These are phyloP conservation scores for Phengaris arion DNA, from an alignment of 2,888 invertebrate genomes.

Conservation along the genomic window DNA sequence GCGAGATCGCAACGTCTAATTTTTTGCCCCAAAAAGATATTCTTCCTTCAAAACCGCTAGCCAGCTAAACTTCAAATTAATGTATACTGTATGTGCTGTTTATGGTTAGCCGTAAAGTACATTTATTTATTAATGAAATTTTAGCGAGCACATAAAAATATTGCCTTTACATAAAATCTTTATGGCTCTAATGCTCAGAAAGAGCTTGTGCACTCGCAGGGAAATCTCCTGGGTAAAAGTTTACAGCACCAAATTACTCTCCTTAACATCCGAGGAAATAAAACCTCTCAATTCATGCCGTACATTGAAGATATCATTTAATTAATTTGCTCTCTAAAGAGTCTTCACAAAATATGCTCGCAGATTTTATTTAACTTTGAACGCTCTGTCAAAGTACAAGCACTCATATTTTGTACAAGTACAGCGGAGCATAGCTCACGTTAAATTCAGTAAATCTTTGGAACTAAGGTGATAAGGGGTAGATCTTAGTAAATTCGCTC, in stretches of 20 bases:
- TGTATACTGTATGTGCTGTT: neutral
- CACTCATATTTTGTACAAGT: neutral
- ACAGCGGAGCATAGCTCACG: no score
- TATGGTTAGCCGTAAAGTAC: conserved; percentile 26
- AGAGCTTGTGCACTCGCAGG: conserved; percentile 9
- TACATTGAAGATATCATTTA: conserved; percentile 10
- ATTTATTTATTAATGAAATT: conserved; percentile 30
- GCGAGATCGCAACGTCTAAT: neutral
- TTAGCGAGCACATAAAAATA: conserved; percentile 31
- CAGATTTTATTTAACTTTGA: conserved; percentile 10
- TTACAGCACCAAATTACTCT: conserved; percentile 27
- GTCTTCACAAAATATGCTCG: conserved; percentile 7
- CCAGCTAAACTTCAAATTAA: neutral
- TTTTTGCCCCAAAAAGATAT: neutral
- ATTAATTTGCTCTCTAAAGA: conserved; percentile 24
- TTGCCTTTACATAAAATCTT: conserved; percentile 33
- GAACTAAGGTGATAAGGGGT: neutral
- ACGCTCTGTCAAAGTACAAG: neutral
- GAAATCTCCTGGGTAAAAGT: conserved; percentile 30
- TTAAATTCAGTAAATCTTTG: neutral
- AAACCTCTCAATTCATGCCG: conserved; percentile 26
- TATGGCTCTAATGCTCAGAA: conserved; percentile 28
- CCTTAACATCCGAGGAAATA: conserved; percentile 12
- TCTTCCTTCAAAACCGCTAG: neutral
- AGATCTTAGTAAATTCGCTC: neutral